A percentile compares a stretch with the other conserved stretches of the same genome.
Evolutionary conservation across 1,140 invertebrate species (phyloP).

Genomic region (Cotesia glomerata): DNA sequence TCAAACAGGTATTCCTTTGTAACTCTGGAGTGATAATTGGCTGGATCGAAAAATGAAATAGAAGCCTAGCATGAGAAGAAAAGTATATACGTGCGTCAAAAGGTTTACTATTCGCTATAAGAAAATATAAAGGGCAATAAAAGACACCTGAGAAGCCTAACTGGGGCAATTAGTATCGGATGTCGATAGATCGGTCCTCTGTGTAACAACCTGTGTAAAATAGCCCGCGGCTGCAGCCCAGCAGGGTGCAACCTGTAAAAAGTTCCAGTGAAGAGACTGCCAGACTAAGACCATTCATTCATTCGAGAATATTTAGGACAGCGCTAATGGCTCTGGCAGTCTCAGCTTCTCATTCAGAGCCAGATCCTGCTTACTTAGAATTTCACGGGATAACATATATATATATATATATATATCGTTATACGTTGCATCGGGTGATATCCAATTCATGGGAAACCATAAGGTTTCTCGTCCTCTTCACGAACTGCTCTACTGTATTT

Average conservation of each 20-base stretch:
- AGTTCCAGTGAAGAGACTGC: conserved; percentile 40
- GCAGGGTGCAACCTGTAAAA: conserved; percentile 54
- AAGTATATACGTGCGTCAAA: conserved; percentile 21
- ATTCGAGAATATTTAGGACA: conserved; percentile 27
- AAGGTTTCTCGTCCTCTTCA: background rate
- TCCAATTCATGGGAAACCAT: conserved; percentile 50
- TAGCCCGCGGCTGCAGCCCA: conserved; percentile 45
- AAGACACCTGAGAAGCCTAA: conserved; percentile 44
- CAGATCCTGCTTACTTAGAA: too few species aligned
- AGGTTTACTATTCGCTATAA: conserved; percentile 15
- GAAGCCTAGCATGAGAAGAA: conserved; percentile 1
- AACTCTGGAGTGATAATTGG: conserved; percentile 24
- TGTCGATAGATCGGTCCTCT: conserved; percentile 52
- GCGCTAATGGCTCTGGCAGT: conserved; percentile 10
- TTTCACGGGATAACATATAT: background rate
- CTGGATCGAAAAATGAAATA: conserved; percentile 30
- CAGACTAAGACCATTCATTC: conserved; percentile 51
- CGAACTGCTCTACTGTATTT: too few species aligned
- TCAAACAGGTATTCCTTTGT: conserved; percentile 3
- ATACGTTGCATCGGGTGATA: conserved; percentile 36
- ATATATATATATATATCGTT: background rate
- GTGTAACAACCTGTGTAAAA: conserved; percentile 47
- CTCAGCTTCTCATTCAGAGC: background rate
- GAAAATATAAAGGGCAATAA: conserved; percentile 40
- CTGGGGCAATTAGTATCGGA: conserved; percentile 60